Conservation (phyloP, 2,888 invertebrate genomes). For the Mythimna pallens region DNA sequence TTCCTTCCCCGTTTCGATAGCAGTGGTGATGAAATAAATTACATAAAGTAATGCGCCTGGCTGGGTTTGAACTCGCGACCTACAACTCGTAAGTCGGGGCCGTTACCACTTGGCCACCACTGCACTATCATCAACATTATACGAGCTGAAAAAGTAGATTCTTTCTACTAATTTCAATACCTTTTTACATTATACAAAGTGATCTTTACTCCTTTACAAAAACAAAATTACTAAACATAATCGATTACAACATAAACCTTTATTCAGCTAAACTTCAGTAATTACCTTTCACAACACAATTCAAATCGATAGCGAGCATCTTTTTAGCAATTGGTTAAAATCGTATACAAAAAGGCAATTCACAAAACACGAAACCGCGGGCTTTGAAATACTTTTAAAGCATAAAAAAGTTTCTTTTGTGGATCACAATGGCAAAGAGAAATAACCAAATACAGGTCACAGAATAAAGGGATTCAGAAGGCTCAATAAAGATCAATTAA, state of each 20-base stretch:
- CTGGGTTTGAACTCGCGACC: too few relatives aligned
- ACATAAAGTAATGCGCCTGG: too few relatives aligned
- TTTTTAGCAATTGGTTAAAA: conserved; percentile 41
- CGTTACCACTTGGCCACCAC: too few relatives aligned
- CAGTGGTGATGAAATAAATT: too few relatives aligned
- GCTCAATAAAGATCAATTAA: not conserved
- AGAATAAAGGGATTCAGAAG: conserved; percentile 15
- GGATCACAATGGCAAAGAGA: conserved; percentile 33
- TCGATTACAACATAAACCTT: conserved; percentile 7
- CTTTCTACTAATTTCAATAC: not conserved
- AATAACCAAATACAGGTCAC: conserved; percentile 30
- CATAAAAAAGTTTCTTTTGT: conserved; percentile 52
- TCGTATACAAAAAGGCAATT: conserved; percentile 48
- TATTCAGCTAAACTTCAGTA: conserved; percentile 24
- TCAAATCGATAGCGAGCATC: conserved; percentile 39
- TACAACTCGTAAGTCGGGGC: too few relatives aligned
- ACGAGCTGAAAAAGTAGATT: not conserved
- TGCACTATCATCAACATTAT: too few relatives aligned
- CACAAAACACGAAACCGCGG: conserved; percentile 43
- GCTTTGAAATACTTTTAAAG: conserved; percentile 43
- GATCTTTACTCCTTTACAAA: not conserved
- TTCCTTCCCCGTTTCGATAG: too few relatives aligned
- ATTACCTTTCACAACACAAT: conserved; percentile 32
- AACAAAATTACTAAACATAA: conserved; percentile 10
- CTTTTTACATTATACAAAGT: not conserved